These are phyloP conservation scores for Orthosia incerta DNA, from an alignment of 2,888 invertebrate species.

Conservation along the genomic window DNA sequence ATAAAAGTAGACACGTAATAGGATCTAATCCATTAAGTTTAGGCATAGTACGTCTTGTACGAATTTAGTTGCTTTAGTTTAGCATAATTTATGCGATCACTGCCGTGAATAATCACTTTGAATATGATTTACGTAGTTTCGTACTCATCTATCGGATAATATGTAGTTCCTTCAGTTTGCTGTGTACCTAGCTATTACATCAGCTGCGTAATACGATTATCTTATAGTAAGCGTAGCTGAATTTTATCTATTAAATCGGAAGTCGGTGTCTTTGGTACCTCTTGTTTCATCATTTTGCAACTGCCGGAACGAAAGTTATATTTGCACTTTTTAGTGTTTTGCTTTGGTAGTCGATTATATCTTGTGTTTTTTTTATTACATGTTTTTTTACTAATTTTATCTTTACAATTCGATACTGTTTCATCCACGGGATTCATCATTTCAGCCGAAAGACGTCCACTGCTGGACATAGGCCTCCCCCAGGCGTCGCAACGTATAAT, in stretches of 20 bases:
- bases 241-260: neutral
- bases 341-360: too few species aligned
- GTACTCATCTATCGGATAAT: constrained; percentile 36
- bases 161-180: constrained; percentile 31
- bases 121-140: constrained; percentile 64
- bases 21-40: constrained; percentile 65
- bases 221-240: neutral
- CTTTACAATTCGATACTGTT: neutral
- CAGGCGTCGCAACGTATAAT: too few species aligned
- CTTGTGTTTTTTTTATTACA: too few species aligned
- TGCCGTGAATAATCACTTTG: constrained; percentile 63
- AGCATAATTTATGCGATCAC: constrained; percentile 65
- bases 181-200: constrained; percentile 36
- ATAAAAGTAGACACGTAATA: constrained; percentile 40
- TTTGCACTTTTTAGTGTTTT: too few species aligned
- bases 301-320: too few species aligned
- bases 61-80: constrained; percentile 58
- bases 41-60: constrained; percentile 48
- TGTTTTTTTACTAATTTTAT: too few species aligned
- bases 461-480: too few species aligned
- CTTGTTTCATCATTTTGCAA: too few species aligned
- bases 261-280: too few species aligned
- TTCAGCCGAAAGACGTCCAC: too few species aligned
- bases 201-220: constrained; percentile 49
- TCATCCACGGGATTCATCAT: neutral